Evolutionary conservation across 2,888 invertebrate species (phyloP).

Genomic region (Panopea generosa): DNA sequence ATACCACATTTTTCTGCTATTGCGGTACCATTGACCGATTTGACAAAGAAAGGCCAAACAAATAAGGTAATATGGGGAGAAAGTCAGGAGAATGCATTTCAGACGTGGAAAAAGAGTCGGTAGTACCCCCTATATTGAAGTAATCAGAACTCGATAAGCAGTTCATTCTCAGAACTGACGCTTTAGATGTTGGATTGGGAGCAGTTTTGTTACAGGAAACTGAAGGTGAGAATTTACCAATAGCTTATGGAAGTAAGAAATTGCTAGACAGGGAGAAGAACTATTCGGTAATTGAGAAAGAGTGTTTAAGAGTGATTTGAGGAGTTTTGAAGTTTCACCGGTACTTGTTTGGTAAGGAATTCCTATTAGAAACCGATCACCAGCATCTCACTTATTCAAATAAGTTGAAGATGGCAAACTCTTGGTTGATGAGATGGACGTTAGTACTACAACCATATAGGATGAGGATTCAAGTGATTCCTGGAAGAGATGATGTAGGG

Average conservation of each 20-base stretch:
- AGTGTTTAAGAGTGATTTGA: no score
- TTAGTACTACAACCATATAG: no score
- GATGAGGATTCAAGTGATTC: background rate
- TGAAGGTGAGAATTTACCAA: no score
- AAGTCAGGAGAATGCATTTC: no score
- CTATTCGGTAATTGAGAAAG: no score
- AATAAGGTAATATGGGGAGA: background rate
- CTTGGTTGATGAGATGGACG: no score
- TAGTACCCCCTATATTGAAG: background rate
- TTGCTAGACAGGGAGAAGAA: background rate
- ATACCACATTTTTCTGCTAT: no score
- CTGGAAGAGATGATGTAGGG: background rate
- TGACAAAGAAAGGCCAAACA: background rate
- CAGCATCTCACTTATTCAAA: background rate
- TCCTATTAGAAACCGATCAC: background rate
- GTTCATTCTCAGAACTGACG: slow-evolving; percentile 1
- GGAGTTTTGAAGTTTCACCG: no score
- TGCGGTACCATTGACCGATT: background rate
- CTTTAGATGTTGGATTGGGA: no score
- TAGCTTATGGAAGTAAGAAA: no score
- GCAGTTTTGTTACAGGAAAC: no score
- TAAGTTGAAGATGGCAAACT: background rate
- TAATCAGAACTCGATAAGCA: background rate
- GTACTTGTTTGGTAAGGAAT: slow-evolving; percentile 1
- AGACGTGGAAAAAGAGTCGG: background rate